Conservation (phyloP, 2,113 vertebrate genomes). For the Mustela nigripes region DNA sequence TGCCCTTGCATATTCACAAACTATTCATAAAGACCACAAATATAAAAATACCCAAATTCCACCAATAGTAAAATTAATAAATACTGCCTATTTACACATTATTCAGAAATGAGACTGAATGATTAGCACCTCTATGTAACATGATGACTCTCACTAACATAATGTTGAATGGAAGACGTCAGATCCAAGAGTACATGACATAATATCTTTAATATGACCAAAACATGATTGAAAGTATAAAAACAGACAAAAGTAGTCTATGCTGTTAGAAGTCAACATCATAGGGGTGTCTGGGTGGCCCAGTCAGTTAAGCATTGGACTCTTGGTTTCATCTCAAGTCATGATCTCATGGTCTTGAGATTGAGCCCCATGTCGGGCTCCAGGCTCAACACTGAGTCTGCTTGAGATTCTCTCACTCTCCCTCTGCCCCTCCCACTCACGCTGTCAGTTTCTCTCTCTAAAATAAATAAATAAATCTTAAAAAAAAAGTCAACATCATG, state of each 20-base stretch:
- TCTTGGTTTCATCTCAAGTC: background rate
- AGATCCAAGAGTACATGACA: background rate
- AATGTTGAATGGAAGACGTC: conserved; percentile 2
- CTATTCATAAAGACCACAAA: background rate
- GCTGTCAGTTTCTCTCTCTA: background rate
- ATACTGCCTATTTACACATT: background rate
- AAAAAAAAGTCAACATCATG: background rate
- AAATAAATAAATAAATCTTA: background rate
- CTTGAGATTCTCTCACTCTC: background rate
- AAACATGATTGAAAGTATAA: background rate
- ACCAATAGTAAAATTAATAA: background rate
- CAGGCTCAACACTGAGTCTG: background rate
- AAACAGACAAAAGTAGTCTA: background rate
- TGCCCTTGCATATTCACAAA: background rate
- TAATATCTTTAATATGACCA: background rate
- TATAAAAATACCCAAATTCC: background rate
- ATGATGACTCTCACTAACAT: background rate
- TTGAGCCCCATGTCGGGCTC: background rate
- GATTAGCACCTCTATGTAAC: background rate
- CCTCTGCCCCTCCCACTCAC: background rate
- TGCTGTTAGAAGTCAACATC: background rate
- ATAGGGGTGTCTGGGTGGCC: background rate
- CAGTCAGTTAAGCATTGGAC: background rate
- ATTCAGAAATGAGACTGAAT: conserved; percentile 10
- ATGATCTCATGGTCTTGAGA: background rate